Evolutionary conservation across 2,113 vertebrate genomes (phyloP), one percentile per base, ranked within the genome.

Genomic region (Calyptomena viridis): DNA sequence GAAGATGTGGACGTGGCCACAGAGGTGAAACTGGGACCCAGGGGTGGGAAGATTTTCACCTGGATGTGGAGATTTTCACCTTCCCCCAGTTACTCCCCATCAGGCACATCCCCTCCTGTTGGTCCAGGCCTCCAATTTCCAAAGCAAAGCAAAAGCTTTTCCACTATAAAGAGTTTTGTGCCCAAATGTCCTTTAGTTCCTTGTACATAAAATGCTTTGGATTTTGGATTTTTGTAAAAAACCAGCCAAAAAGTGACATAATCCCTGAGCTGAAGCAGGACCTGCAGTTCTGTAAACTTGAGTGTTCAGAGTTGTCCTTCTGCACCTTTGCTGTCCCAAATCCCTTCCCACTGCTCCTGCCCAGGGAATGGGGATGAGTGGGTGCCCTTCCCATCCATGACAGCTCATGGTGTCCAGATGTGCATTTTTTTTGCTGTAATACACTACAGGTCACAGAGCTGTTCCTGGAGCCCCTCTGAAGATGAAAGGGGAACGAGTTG

Each of bases 401-500:
- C 25, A 14, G 81, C 73, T 96, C 94, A 96, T 94, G 35, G 6
- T 91, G 91, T 94, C 94, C 96, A 97, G 91, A 96, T 97, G 95
- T 90, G 82, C 35, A 52, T 67, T 96, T 96, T 97, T 96, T 97
- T 91, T 80, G 6, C 84, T 71, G 24, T 56, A 73, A 71, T 31
- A 19, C 88, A 90, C 93, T 83, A 82, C 72, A 77, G 95, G 84
- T 95, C 95, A 89, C 85, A 82, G 86, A 76, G 76, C 94, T 81
- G 76, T 87, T 96, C 96, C 95, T 90, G 59, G 77, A 66, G 92
- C 84, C 94, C 88, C 92, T 97, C 93, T 89, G 81, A 95, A 84
- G 96, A 96, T 85, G 89, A 87, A 96, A 96, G 89, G 75, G 94
- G 89, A 95, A 95, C 83, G 87, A 92, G 78, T 92, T 18, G 40